A percentile compares a stretch with the other conserved stretches of the same genome.
Evolutionary conservation across 35 echinoderm and acorn worm species (phyloP).

Genomic region (Acanthaster planci): DNA sequence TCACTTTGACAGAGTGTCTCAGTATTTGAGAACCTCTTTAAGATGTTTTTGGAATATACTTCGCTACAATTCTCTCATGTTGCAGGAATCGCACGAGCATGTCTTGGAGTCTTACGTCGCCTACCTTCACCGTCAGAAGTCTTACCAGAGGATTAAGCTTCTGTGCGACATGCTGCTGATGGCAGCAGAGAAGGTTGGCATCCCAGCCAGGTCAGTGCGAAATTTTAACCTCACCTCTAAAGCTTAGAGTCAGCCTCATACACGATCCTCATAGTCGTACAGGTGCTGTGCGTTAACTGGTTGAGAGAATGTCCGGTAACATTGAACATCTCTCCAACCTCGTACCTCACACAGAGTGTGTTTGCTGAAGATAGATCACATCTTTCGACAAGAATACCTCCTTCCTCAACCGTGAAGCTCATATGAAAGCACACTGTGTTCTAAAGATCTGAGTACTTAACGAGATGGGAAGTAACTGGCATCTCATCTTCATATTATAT

Average conservation of each 20-base stretch:
- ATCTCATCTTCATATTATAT: too few species aligned
- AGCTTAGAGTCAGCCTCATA: neutral
- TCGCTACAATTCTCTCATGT: neutral
- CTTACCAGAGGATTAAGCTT: conserved; percentile 52
- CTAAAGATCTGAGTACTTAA: too few species aligned
- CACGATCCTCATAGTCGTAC: neutral
- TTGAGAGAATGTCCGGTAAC: neutral
- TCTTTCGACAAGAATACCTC: too few species aligned
- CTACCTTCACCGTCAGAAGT: conserved; percentile 43
- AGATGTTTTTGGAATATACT: neutral
- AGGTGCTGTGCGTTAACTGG: neutral
- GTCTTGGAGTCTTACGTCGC: conserved; percentile 55
- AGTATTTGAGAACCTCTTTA: neutral
- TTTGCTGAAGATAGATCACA: too few species aligned
- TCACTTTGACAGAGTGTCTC: neutral
- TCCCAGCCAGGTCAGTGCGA: conserved; percentile 61
- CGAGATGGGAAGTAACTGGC: too few species aligned
- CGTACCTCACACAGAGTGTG: too few species aligned
- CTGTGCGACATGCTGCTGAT: conserved; percentile 59
- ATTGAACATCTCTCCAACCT: too few species aligned
- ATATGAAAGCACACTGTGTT: too few species aligned
- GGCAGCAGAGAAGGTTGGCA: conserved; percentile 44
- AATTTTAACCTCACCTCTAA: neutral
- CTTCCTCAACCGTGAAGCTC: too few species aligned
- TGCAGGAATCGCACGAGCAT: conserved; percentile 48